phyloP scores from a whole-genome alignment of 2,888 invertebrate species.

The Limenitis camilla region DNA sequence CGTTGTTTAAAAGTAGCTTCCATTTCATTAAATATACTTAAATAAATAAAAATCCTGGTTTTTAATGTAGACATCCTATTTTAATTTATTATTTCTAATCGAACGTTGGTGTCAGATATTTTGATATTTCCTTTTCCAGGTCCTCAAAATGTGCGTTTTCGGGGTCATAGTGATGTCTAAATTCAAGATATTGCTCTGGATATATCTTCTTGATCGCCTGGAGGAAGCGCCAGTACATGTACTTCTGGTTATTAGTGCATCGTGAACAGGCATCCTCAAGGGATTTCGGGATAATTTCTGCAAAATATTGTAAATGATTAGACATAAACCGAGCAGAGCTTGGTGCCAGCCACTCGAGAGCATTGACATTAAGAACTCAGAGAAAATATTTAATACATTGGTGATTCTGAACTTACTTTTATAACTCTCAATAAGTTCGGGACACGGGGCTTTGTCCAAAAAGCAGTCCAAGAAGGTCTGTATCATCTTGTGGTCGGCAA shows the following conservation, averaged over 20 bases:
- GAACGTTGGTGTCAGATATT: not conserved
- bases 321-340: too few relatives aligned
- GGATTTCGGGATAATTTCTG: constrained; percentile 12
- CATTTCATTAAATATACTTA: too few relatives aligned
- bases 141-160: constrained; percentile 68
- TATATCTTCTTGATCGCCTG: constrained; percentile 63
- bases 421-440: constrained; percentile 32
- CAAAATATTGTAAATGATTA: not conserved
- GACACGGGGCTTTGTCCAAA: constrained; percentile 34
- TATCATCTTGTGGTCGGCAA: constrained; percentile 28
- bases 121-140: constrained; percentile 42
- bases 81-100: too few relatives aligned
- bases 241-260: constrained; percentile 21
- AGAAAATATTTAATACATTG: not conserved
- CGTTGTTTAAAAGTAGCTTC: too few relatives aligned
- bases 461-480: constrained; percentile 40
- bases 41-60: too few relatives aligned
- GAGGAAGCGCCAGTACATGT: constrained; percentile 17
- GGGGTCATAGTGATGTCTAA: constrained; percentile 74
- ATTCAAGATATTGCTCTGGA: constrained; percentile 56
- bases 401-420: constrained; percentile 35
- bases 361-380: too few relatives aligned
- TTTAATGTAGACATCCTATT: too few relatives aligned
- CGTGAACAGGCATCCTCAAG: constrained; percentile 16
- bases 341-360: too few relatives aligned